Evolutionary conservation across 2,113 vertebrate species (phyloP).

Genomic region (Grus americana): DNA sequence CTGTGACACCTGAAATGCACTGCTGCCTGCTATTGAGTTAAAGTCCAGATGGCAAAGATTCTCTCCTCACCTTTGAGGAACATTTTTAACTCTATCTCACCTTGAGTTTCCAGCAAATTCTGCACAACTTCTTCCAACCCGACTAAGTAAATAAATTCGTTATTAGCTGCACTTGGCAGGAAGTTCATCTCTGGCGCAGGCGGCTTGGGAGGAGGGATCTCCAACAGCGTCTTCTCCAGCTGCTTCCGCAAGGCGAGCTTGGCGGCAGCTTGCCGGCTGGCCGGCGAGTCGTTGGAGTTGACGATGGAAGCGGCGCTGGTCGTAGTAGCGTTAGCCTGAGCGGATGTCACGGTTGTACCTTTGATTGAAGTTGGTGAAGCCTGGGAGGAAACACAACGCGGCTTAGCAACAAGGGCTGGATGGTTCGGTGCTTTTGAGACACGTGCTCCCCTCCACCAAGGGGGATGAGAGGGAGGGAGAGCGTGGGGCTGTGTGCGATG

Average conservation of each 20-base stretch:
- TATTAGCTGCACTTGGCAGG: slow-evolving; percentile 95
- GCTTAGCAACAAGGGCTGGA: neutral
- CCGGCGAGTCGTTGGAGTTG: slow-evolving; percentile 85
- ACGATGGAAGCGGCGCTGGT: slow-evolving; percentile 67
- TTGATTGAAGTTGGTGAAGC: slow-evolving; percentile 87
- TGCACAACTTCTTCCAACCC: slow-evolving; percentile 97
- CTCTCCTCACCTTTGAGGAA: neutral
- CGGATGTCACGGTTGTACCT: slow-evolving; percentile 74
- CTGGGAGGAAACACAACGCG: slow-evolving; percentile 47
- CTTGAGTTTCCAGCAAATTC: slow-evolving; percentile 94
- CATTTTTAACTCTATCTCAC: slow-evolving; percentile 38
- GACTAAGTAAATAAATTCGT: slow-evolving; percentile 97
- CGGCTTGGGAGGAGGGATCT: slow-evolving; percentile 96
- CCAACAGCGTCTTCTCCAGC: slow-evolving; percentile 94
- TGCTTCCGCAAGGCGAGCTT: slow-evolving; percentile 95
- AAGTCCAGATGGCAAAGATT: neutral
- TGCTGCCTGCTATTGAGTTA: neutral
- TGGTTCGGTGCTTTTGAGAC: fast-evolving
- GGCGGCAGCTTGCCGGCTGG: slow-evolving; percentile 91
- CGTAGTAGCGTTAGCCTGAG: slow-evolving; percentile 69
- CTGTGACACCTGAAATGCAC: neutral
- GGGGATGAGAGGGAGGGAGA: neutral
- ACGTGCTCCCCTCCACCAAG: neutral
- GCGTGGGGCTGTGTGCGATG: neutral
- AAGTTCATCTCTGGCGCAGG: slow-evolving; percentile 94